Base-by-base conservation (phyloP, 2,797 vertebrate species). In the Ctenopoma kingsleyae region DNA sequence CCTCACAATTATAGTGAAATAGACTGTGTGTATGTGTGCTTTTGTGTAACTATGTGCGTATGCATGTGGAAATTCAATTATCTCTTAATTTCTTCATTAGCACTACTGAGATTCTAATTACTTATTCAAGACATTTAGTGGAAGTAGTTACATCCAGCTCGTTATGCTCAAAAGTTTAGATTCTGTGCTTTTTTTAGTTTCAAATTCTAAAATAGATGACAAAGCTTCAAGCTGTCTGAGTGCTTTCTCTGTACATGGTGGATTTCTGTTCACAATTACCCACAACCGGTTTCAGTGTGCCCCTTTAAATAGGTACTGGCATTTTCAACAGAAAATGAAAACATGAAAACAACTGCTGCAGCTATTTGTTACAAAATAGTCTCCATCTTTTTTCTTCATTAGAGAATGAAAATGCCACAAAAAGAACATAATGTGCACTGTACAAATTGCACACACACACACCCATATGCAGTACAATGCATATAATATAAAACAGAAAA, bases 61-160 rank as follows among this genome's bases (percentile, higher is more conserved):
- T 51, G 30, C n/a, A 55, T 10, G 10, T 53, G 55, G 77, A 59
- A 69, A 67, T 69, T 57, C 6, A 61, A 76, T 64, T 57, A 74
- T 55, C 49, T 60, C 19, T 64, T 64, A 60, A 71, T 71, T 70
- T 72, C 40, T 23, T 53, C 36, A 71, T 57, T 68, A 67, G 22
- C 3, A 57, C 41, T 54, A 35, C 57, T 60, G 40, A 48, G 46
- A 74, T 64, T 68, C 25, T 4, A 53, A 67, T 81, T 27, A 78
- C 36, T 79, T 83, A 68, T 84, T 77, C 36, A 67, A 80, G 41
- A 63, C 35, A 74, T 78, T 80, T 64, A 79, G 79, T 76, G 54
- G 61, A 76, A 23, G 54, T 32, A 46, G 65, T 62, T 43, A 54
- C n/a, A 70, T 20, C 23, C 2, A 10, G 23, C 10, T 17, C 60